These are phyloP conservation scores for Drosophila nannoptera DNA, from an alignment of 1,140 invertebrate genomes.

Conservation along the genomic window DNA sequence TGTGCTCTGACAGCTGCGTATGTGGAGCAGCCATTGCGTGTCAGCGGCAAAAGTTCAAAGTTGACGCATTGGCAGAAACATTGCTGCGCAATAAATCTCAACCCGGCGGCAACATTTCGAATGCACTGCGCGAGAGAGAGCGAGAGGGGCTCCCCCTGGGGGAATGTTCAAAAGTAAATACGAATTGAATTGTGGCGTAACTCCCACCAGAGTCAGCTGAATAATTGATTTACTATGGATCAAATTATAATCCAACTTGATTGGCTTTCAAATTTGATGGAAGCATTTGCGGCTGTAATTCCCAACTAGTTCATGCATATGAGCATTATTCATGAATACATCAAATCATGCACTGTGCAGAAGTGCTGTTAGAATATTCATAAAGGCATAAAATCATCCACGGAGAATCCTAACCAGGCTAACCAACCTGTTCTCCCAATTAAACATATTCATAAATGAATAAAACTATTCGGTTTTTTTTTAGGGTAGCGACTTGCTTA, in stretches of 20 bases:
- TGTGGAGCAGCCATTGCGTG: slow-evolving; percentile 46
- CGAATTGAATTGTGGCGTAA: background rate
- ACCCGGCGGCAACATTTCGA: slow-evolving; percentile 22
- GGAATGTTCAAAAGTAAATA: background rate
- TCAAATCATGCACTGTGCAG: background rate
- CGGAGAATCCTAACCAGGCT: too few species aligned
- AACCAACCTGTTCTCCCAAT: too few species aligned
- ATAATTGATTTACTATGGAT: background rate
- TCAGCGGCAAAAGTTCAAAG: slow-evolving; percentile 50
- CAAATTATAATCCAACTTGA: background rate
- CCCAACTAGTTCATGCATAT: background rate
- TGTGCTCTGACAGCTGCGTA: slow-evolving; percentile 30
- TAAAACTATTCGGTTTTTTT: too few species aligned
- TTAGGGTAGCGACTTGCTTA: background rate
- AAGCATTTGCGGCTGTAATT: background rate
- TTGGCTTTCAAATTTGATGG: background rate
- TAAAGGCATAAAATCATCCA: background rate
- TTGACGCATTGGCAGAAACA: slow-evolving; percentile 38
- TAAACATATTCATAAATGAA: too few species aligned
- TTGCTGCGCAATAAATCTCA: slow-evolving; percentile 43
- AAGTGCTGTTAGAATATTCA: background rate
- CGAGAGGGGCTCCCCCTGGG: background rate
- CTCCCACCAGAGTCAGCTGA: background rate
- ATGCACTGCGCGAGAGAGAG: slow-evolving; percentile 15
- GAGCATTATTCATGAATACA: background rate